Base-by-base conservation (phyloP, 2,797 vertebrate genomes). In the Alauda arvensis region DNA sequence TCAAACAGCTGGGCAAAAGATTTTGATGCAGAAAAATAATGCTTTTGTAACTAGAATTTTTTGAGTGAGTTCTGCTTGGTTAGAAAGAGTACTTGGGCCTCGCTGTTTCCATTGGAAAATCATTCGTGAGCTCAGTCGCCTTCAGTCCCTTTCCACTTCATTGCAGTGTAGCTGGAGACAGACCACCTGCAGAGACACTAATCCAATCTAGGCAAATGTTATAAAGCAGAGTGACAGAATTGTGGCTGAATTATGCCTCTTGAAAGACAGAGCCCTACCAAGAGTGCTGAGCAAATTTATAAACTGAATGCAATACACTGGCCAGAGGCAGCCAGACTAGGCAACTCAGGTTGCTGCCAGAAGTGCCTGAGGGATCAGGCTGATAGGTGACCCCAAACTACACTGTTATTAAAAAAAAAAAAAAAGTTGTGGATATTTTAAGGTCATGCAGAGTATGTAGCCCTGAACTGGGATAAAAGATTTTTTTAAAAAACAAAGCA, bases 161-260 rank as follows among this genome's bases (percentile, higher is more conserved):
- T 43, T 82, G 9, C 14, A n/a, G 25, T 3, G 8, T 49, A 77
- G 61, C 59, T 66, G 69, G 43, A 88, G 74, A 88, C 33, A 56
- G 85, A 83, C 48, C 76, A 92, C 87, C 76, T 88, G 79, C 82
- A 77, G 78, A 91, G 84, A 88, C 1, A 1, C 24, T 86, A 88
- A 86, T 86, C 74, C 84, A 75, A 48, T 84, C 84, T 7, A 42
- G 59, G 61, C 51, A 83, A 79, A 88, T 15, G 39, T 68, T 74
- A 23, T 43, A 75, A 80, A 80, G 59, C 46, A 71, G 12, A 71
- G 69, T 31, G 82, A 85, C 88, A 88, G 72, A 71, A 83, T 1
- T 51, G 78, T 33, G 39, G 26, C 31, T 71, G 46, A 90, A 75
- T 74, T 68, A 45, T 28, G 51, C 23, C 51, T 82, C 51, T 51